Percentiles rank a stretch among this genome's conserved stretches.
These are phyloP conservation scores for Monodelphis domestica DNA, from an alignment of 2,797 vertebrate species.

Conservation along the genomic window DNA sequence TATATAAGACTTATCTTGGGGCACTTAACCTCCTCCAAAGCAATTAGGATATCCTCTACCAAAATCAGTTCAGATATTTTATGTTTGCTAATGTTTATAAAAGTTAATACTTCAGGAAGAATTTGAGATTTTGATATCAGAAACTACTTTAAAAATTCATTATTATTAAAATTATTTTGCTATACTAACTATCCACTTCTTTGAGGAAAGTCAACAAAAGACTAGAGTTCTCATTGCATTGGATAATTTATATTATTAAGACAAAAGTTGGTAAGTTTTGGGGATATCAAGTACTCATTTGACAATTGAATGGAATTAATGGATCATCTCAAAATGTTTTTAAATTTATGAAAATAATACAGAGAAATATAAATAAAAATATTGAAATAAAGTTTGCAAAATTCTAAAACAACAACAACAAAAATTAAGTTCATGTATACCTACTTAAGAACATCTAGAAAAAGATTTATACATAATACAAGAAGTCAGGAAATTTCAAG, in stretches of 20 bases:
- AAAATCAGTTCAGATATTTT: background rate
- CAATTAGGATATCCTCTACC: background rate
- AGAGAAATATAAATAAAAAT: no score
- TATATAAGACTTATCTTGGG: background rate
- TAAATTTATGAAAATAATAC: no score
- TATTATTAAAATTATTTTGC: no score
- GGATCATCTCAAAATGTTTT: background rate
- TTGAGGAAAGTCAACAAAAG: background rate
- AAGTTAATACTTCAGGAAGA: background rate
- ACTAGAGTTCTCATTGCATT: background rate
- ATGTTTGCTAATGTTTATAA: background rate
- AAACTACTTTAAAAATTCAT: no score
- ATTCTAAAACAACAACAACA: no score
- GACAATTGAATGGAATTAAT: background rate
- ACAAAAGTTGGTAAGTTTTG: no score
- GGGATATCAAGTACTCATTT: background rate
- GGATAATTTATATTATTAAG: background rate
- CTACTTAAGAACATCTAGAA: no score
- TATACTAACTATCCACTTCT: background rate
- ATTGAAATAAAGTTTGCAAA: no score
- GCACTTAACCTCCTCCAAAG: background rate
- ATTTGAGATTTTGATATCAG: background rate
- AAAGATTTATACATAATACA: no score
- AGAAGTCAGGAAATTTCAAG: no score
- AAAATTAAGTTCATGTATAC: no score